These are phyloP conservation scores for Geopemphigus sp. DNA, from an alignment of 1,140 invertebrate genomes.

Conservation along the genomic window DNA sequence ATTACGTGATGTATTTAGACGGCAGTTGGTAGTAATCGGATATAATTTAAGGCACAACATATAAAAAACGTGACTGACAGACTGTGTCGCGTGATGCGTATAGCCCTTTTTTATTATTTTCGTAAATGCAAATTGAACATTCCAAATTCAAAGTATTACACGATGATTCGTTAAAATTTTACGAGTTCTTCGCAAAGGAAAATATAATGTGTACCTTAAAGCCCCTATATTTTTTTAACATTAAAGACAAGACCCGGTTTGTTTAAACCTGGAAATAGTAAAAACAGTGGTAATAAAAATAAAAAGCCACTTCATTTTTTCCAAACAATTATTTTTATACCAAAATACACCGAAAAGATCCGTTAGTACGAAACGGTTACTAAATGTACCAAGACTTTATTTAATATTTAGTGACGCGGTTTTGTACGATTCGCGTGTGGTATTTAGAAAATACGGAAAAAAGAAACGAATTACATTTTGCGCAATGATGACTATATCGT, in stretches of 20 bases:
- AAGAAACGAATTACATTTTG: not conserved
- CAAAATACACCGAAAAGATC: not conserved
- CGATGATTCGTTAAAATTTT: slow-evolving; percentile 5
- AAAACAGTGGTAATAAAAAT: slow-evolving; percentile 23
- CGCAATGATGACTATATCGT: not conserved
- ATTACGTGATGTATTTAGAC: not conserved
- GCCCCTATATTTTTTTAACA: not conserved
- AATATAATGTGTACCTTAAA: not conserved
- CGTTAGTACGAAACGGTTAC: no score
- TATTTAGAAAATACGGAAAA: not conserved
- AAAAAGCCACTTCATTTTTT: not conserved
- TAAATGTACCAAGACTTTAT: not conserved
- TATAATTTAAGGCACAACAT: not conserved
- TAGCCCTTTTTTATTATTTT: not conserved
- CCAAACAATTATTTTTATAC: not conserved
- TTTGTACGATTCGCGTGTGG: not conserved
- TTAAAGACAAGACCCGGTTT: not conserved
- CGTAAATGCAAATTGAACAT: slow-evolving; percentile 6
- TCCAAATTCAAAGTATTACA: not conserved
- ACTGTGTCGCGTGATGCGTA: not conserved
- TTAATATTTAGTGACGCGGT: not conserved
- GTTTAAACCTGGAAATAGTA: slow-evolving; percentile 22
- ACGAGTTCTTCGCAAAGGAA: not conserved
- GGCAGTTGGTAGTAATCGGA: not conserved
- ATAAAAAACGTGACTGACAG: not conserved